A percentile compares a stretch with the other conserved stretches of the same genome.
phyloP scores from a whole-genome alignment of 2,888 invertebrate species.

The Macropis europaea region DNA sequence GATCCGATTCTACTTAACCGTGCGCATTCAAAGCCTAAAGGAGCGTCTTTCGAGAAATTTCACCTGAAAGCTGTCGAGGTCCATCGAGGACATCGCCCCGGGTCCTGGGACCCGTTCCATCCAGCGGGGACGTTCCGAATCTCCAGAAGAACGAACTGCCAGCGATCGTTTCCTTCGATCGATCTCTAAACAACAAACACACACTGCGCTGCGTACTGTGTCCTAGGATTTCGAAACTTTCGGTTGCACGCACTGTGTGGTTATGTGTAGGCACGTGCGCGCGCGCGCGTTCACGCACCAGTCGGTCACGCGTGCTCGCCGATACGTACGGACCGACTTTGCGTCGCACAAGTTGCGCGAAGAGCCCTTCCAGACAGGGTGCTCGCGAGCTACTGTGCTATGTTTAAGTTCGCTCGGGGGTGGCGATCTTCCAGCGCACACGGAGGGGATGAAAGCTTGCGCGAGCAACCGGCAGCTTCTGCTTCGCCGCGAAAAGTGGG shows the following conservation, averaged over 20 bases:
- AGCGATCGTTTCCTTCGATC: constrained; percentile 16
- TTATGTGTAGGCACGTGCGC: constrained; percentile 49
- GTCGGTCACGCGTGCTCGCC: constrained; percentile 55
- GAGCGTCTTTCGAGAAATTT: constrained; percentile 47
- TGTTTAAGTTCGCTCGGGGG: constrained; percentile 75
- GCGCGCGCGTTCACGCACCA: constrained; percentile 43
- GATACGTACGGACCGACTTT: constrained; percentile 42
- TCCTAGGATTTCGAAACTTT: constrained; percentile 10
- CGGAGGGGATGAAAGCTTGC: constrained; percentile 74
- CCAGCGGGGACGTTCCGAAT: constrained; percentile 33
- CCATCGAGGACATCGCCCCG: constrained; percentile 45
- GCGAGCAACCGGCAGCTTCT: constrained; percentile 70
- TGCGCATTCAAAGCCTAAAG: constrained; percentile 43
- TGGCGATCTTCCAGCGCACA: constrained; percentile 63
- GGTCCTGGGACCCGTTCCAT: constrained; percentile 49
- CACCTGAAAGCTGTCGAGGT: constrained; percentile 55
- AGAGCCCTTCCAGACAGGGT: constrained; percentile 74
- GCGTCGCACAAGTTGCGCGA: constrained; percentile 62
- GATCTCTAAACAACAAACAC: too few species aligned
- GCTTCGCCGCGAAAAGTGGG: constrained; percentile 76
- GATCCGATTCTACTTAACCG: constrained; percentile 39
- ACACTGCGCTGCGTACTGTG: constrained; percentile 1
- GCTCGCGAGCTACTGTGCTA: constrained; percentile 80
- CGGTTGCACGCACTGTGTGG: constrained; percentile 34
- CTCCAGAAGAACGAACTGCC: constrained; percentile 28